Evolutionary conservation across 2,797 vertebrate genomes (phyloP), one percentile per base, ranked within the genome.

Genomic region (Apogon talboti): DNA sequence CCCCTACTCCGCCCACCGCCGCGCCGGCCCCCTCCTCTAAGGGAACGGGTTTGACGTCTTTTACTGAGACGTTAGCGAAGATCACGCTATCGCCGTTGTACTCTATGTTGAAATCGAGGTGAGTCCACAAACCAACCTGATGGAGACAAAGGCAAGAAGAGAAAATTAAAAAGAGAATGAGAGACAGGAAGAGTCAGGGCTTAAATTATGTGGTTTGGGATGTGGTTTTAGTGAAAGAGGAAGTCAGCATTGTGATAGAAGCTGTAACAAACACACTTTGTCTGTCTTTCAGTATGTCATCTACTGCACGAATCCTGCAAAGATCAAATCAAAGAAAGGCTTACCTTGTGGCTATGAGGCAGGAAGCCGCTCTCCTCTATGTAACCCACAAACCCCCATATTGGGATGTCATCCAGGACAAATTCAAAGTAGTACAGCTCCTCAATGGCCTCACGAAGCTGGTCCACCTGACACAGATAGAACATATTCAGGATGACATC

Each of bases 371-470:
- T 97, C 83, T 98, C 96, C 74, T 97, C 96, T 86, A 97, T 95
- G 89, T 97, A 97, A 52, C 96, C 96, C 65, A 98, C 95, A 75
- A 98, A 98, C 24, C 96, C 96, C 86, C 95, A 96, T 71, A 98
- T 94, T 5, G 96, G 96, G 81, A 97, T 92, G 63, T 98, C 96
- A 38, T 97, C 96, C 74, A 97, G 82, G 78, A 97, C 95, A 82
- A 98, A 97, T 78, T 97, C 96, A 89, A 97, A 98, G 91, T 97
- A 98, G 86, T 95, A 97, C 24, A 98, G 88, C 86, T 97, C 96
- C 77, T 98, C 96, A 1, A 98, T 95, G 46, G 96, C 96, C 79
- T 96, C 94, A 12, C 94, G 94, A 19, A 98, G 92, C 78, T 93
- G 87, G n/a, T 97, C 95, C 72, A 97, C 94, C 96, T 97, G 69